Conservation (phyloP, 2,888 invertebrate species). For the Melipona bicolor region DNA sequence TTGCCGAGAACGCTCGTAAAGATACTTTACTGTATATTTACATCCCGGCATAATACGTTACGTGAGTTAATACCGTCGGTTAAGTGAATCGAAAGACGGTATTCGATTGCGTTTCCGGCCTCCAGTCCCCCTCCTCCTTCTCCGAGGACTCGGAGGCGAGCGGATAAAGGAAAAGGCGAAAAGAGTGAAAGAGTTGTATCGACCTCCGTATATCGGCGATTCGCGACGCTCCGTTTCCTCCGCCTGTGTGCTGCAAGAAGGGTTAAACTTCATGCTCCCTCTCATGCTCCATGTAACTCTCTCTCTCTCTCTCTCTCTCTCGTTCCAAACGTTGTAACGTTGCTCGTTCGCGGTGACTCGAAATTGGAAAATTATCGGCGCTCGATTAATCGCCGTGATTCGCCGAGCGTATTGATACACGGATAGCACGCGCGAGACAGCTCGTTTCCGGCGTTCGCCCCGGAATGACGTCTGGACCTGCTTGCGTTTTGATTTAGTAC, state of each 20-base stretch:
- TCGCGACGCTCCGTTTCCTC: constrained; percentile 16
- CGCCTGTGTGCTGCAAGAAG: not conserved
- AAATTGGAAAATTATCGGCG: constrained; percentile 50
- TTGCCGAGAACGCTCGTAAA: constrained; percentile 78
- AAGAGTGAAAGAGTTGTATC: constrained; percentile 46
- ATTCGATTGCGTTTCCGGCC: constrained; percentile 53
- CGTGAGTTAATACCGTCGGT: constrained; percentile 74
- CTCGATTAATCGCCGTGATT: constrained; percentile 47
- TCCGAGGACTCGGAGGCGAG: constrained; percentile 7
- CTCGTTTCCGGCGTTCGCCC: constrained; percentile 16
- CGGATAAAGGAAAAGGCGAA: not conserved
- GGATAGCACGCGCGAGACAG: constrained; percentile 9
- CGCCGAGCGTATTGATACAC: constrained; percentile 20
- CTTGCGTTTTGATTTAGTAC: constrained; percentile 32
- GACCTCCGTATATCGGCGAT: constrained; percentile 48
- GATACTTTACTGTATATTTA: constrained; percentile 79
- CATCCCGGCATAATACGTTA: constrained; percentile 76
- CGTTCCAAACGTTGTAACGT: not conserved
- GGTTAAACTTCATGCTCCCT: not conserved
- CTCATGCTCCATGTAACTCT: too few species aligned
- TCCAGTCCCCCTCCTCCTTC: not conserved
- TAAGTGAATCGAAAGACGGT: constrained; percentile 75
- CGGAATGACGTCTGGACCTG: constrained; percentile 24
- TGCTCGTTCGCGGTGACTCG: constrained; percentile 22
- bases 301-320: not conserved